phyloP scores from a whole-genome alignment of 2,113 vertebrate species.

The Pycnonotus jocosus region DNA sequence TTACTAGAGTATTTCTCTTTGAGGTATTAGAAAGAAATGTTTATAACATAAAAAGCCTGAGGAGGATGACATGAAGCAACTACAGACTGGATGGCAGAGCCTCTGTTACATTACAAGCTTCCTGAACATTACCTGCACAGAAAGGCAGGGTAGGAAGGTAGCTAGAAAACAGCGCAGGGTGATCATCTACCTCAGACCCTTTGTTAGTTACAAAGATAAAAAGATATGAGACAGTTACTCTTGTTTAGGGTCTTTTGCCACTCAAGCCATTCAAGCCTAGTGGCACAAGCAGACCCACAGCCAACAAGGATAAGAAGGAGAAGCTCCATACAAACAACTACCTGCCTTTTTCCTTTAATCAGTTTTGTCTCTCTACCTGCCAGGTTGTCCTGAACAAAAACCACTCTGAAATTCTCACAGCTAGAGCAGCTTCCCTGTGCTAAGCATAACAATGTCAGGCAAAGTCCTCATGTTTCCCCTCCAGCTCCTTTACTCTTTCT shows the following conservation, averaged over 20 bases:
- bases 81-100: neutral
- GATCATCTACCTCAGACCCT: neutral
- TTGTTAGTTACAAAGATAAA: neutral
- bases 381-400: neutral
- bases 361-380: neutral
- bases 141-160: neutral
- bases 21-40: slow-evolving; percentile 49
- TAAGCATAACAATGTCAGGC: neutral
- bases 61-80: neutral
- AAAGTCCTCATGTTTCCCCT: neutral
- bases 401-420: neutral
- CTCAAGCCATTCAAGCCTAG: neutral
- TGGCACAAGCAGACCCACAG: neutral
- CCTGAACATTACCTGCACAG: neutral
- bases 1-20: slow-evolving; percentile 54
- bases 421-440: neutral
- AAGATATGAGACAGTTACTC: neutral
- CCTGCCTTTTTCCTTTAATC: neutral
- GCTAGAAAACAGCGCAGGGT: neutral
- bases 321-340: neutral
- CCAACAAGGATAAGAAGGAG: neutral
- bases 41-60: slow-evolving; percentile 14
- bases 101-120: neutral
- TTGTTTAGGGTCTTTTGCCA: neutral
- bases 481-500: neutral